A percentile compares a stretch with the other conserved stretches of the same genome.
Conservation (phyloP, 2,797 vertebrate species). For the Darevskia mixta region DNA sequence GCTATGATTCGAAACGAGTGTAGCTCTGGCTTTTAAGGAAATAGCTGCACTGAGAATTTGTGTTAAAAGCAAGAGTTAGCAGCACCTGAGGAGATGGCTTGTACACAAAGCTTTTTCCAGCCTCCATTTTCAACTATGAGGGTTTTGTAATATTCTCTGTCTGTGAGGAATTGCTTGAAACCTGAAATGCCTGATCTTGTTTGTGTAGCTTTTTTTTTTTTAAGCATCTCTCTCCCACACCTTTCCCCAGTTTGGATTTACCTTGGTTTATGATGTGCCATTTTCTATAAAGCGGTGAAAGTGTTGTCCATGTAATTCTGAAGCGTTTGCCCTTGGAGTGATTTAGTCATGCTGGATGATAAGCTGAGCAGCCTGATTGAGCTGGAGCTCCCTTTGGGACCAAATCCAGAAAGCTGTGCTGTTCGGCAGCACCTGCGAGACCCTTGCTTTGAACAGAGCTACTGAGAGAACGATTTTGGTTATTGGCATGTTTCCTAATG, state of each 20-base stretch:
- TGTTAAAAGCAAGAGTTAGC: neutral
- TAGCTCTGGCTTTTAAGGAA: conserved; percentile 1
- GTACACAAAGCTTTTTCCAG: neutral
- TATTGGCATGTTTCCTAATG: conserved; percentile 73
- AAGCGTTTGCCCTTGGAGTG: conserved; percentile 71
- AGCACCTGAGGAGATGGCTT: neutral
- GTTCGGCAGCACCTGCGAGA: conserved; percentile 66
- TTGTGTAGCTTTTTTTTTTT: conserved; percentile 7
- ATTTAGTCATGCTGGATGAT: conserved; percentile 63
- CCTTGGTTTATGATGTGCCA: conserved; percentile 60
- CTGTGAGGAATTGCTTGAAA: neutral
- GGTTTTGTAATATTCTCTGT: fast-evolving
- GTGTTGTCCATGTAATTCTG: conserved; percentile 57
- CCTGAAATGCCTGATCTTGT: neutral
- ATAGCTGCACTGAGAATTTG: neutral
- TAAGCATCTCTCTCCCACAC: neutral
- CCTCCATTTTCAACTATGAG: fast-evolving
- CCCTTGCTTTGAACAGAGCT: conserved; percentile 63
- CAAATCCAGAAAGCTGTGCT: conserved; percentile 57
- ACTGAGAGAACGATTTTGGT: conserved; percentile 62
- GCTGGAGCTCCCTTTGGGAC: conserved; percentile 73
- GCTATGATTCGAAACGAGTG: neutral
- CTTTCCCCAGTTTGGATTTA: conserved; percentile 21
- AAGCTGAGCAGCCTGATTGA: conserved; percentile 69
- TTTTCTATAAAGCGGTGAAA: conserved; percentile 51